Evolutionary conservation across 2,113 vertebrate species (phyloP).

Genomic region (Motacilla alba): DNA sequence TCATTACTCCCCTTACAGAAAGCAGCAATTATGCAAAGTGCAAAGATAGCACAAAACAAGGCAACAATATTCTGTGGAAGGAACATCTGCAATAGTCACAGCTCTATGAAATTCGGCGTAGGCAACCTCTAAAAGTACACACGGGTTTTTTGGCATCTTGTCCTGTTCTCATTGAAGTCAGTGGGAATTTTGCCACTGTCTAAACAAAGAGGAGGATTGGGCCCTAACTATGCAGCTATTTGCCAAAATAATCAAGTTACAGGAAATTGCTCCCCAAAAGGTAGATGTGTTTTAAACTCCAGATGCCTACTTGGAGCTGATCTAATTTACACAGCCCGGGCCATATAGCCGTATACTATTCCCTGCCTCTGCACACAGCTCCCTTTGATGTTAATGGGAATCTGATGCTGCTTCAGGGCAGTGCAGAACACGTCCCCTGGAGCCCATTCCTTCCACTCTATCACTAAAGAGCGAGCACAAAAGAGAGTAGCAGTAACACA

Average conservation of each 20-base stretch:
- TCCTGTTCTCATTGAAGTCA: not conserved
- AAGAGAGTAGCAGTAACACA: slow-evolving; percentile 36
- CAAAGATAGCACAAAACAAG: not conserved
- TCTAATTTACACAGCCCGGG: slow-evolving; percentile 29
- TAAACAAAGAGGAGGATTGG: not conserved
- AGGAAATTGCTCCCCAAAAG: slow-evolving; percentile 58
- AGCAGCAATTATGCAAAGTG: not conserved
- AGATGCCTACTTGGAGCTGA: slow-evolving; percentile 38
- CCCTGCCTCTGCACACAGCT: not conserved
- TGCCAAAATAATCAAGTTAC: slow-evolving; percentile 56
- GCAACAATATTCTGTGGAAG: not conserved
- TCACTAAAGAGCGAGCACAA: not conserved
- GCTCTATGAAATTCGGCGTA: not conserved
- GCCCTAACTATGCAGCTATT: not conserved
- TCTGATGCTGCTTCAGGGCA: slow-evolving; percentile 31
- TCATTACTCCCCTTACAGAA: not conserved
- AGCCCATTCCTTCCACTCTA: slow-evolving; percentile 16
- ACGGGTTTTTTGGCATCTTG: not conserved
- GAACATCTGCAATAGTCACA: not conserved
- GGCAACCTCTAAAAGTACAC: not conserved
- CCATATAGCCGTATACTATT: not conserved
- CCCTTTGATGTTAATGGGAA: slow-evolving; percentile 38
- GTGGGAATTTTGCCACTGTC: not conserved
- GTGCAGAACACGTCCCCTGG: not conserved
- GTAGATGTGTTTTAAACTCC: slow-evolving; percentile 24